Evolutionary conservation across 2,113 vertebrate genomes (phyloP).

Genomic region (Plestiodon gilberti): DNA sequence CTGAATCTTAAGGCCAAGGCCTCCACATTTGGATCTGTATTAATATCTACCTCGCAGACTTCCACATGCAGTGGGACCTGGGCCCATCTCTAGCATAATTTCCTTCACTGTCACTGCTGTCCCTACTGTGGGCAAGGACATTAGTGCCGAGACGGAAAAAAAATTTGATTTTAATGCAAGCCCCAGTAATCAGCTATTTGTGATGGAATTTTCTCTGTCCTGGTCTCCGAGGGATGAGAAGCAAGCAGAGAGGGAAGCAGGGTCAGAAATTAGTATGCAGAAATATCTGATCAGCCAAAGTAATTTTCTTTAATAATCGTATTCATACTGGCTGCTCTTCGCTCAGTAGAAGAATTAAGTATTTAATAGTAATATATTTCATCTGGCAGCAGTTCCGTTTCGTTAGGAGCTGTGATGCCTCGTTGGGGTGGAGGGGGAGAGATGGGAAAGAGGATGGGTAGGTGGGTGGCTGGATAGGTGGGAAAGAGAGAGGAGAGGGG

Average conservation of each 20-base stretch:
- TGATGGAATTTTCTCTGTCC: conserved; percentile 89
- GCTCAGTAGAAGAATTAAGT: conserved; percentile 89
- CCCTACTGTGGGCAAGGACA: conserved; percentile 78
- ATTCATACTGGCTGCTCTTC: conserved; percentile 90
- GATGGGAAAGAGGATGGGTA: conserved; percentile 22
- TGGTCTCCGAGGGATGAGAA: conserved; percentile 84
- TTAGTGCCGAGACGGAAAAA: conserved; percentile 58
- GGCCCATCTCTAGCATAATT: conserved; percentile 51
- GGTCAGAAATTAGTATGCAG: conserved; percentile 92
- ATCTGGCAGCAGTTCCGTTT: conserved; percentile 86
- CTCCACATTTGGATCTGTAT: not conserved
- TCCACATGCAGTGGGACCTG: conserved; percentile 60
- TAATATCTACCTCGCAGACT: conserved; percentile 30
- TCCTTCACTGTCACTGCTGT: conserved; percentile 62
- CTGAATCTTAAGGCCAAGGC: not conserved
- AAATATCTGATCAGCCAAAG: conserved; percentile 93
- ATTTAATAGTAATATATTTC: conserved; percentile 93
- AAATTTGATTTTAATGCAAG: conserved; percentile 84
- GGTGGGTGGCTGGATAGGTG: conserved; percentile 12
- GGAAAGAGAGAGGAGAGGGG: conserved; percentile 17
- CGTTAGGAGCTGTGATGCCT: conserved; percentile 83
- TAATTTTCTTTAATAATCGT: conserved; percentile 92
- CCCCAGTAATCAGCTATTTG: conserved; percentile 87
- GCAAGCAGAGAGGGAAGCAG: conserved; percentile 83
- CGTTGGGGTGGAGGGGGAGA: conserved; percentile 68